Base-by-base conservation (phyloP, 2,113 vertebrate genomes). In the Aegotheles bennettii region DNA sequence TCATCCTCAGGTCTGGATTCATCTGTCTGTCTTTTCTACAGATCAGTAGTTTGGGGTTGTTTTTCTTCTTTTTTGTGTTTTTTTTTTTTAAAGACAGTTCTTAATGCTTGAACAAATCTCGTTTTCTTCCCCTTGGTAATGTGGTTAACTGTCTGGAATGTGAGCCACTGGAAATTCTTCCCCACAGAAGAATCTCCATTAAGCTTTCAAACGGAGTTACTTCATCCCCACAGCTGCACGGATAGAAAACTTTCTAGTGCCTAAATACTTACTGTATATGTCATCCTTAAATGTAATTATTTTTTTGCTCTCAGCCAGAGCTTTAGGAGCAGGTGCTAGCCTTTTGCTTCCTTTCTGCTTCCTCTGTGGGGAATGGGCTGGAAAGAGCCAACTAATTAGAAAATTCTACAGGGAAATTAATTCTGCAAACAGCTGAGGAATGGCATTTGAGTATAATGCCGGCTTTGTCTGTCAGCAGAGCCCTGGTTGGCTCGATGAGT, bases 381-480 rank as follows among this genome's bases (percentile, higher is more conserved):
- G 96, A 97, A 97, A 95, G 86, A 97, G 90, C 95, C 94, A 95
- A 94, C 95, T 98, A 97, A 98, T 97, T 97, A 96, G 94, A 97
- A 95, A 96, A 96, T 89, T 96, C 97, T 94, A 56, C 54, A 84
- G 98, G 97, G 97, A 97, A 97, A 97, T 97, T 84, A 98, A 98
- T 95, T 94, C 96, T 82, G 89, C 97, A 97, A 95, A 97, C 99
- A 99, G 98, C 98, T 99, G 98, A 97, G 98, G 96, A 98, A 97
- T 93, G 96, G 97, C 95, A 97, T 97, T 98, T 98, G 93, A 80
- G 97, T 92, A 97, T 96, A 98, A 98, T 70, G 83, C 87, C 93
- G 67, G 42, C 95, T 97, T 93, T 94, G 85, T 98, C 98, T 97
- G 97, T 98, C 98, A 98, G 98, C 96, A 95, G 96, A 78, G 51